A percentile compares a stretch with the other conserved stretches of the same genome.
phyloP scores from a whole-genome alignment of 2,797 vertebrate genomes.

The Chrosomus eos region DNA sequence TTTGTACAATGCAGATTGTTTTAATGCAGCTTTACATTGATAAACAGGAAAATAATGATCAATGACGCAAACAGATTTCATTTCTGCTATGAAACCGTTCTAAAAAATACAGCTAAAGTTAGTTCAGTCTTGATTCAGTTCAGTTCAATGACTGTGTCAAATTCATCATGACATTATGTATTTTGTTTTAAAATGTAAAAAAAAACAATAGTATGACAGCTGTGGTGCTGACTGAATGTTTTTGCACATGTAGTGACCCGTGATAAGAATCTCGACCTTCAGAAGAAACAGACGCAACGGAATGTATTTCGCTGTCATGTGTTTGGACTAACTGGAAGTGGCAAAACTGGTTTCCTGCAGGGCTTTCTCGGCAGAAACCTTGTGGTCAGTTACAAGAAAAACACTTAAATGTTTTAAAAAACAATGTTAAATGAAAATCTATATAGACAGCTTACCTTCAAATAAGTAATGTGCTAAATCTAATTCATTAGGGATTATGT shows the following conservation, averaged over 20 bases:
- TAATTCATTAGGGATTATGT: background rate
- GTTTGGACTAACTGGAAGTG: conserved; percentile 88
- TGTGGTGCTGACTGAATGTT: background rate
- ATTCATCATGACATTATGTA: background rate
- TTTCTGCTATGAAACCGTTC: background rate
- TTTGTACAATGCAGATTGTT: background rate
- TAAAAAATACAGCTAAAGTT: background rate
- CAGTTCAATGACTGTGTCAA: background rate
- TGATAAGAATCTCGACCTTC: conserved; percentile 95
- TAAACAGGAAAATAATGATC: background rate
- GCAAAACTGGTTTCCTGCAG: conserved; percentile 93
- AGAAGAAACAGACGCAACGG: conserved; percentile 96
- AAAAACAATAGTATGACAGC: background rate
- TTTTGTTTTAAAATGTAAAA: background rate
- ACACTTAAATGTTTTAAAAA: too few species aligned
- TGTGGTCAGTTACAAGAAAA: conserved; percentile 73
- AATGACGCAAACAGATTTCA: background rate
- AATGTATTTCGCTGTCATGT: conserved; percentile 94
- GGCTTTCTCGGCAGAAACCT: conserved; percentile 90
- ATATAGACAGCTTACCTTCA: background rate
- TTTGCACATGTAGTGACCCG: conserved; percentile 84
- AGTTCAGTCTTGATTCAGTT: background rate
- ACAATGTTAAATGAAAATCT: background rate
- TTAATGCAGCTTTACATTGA: background rate
- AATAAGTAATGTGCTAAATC: background rate